Evolutionary conservation across 1,140 invertebrate species (phyloP).

Genomic region (Caenorhabditis brenneri): DNA sequence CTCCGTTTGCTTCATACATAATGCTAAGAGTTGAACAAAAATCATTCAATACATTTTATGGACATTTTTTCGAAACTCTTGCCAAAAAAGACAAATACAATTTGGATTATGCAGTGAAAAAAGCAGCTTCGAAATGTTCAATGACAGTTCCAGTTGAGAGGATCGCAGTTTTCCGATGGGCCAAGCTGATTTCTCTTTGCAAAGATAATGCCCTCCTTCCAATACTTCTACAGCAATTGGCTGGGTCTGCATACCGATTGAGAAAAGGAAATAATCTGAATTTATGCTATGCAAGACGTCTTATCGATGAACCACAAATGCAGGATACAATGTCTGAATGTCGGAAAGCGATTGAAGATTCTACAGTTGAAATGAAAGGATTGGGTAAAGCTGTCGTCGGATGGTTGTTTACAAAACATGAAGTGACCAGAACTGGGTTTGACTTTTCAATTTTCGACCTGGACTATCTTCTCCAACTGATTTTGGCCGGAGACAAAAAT

Average conservation of each 20-base stretch:
- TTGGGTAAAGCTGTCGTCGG: constrained; percentile 47
- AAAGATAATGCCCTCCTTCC: constrained; percentile 8
- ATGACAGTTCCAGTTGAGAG: neutral
- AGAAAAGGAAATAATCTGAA: constrained; percentile 37
- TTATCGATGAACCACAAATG: constrained; percentile 28
- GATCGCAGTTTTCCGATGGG: constrained; percentile 32
- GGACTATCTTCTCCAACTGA: constrained; percentile 51
- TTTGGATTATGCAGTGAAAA: constrained; percentile 46
- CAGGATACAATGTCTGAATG: constrained; percentile 2
- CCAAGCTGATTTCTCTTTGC: neutral
- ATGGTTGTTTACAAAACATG: constrained; percentile 43
- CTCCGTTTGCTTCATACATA: constrained; percentile 44
- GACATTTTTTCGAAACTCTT: constrained; percentile 37
- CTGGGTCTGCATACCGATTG: constrained; percentile 17
- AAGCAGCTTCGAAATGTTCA: constrained; percentile 43
- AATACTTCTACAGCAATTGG: constrained; percentile 43
- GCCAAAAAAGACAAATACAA: constrained; percentile 52
- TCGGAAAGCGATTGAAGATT: constrained; percentile 29
- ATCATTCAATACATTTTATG: constrained; percentile 39
- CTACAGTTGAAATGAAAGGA: constrained; percentile 8
- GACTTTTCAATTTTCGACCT: constrained; percentile 50
- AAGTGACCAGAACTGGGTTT: constrained; percentile 41
- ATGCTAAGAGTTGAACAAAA: constrained; percentile 40
- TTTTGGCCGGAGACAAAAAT: constrained; percentile 38
- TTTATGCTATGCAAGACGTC: constrained; percentile 32